Percentiles rank a stretch among this genome's conserved stretches.
Conservation (phyloP, 2,797 vertebrate species). For the Remorina albescens region DNA sequence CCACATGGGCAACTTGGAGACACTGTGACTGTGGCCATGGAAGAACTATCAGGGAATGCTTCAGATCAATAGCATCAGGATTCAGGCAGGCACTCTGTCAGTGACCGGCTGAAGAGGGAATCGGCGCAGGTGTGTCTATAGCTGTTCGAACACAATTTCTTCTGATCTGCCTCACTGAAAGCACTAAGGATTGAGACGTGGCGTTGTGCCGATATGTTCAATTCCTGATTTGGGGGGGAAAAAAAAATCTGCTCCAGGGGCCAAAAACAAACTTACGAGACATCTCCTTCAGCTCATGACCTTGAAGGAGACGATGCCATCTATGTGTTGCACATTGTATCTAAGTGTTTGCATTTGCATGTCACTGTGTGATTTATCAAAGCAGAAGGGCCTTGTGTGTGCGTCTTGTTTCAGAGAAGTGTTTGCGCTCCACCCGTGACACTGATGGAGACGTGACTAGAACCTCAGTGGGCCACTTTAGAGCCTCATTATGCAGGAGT, state of each 20-base stretch:
- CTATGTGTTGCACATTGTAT: conserved; percentile 15
- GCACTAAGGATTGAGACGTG: conserved; percentile 12
- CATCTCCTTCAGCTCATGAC: conserved; percentile 36
- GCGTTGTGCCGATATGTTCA: conserved; percentile 30
- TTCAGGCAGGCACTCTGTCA: conserved; percentile 64
- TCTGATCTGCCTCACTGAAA: conserved; percentile 29
- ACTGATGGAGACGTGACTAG: conserved; percentile 65
- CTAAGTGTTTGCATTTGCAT: conserved; percentile 25
- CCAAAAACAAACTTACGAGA: conserved; percentile 33
- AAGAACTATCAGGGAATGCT: conserved; percentile 64
- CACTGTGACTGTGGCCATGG: conserved; percentile 62
- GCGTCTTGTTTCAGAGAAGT: conserved; percentile 19
- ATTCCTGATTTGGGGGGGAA: conserved; percentile 40
- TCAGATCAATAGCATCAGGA: conserved; percentile 69
- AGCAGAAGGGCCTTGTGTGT: conserved; percentile 14
- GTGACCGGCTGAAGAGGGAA: conserved; percentile 23
- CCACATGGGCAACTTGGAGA: conserved; percentile 50
- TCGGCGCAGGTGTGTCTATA: neutral
- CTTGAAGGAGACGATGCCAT: conserved; percentile 34
- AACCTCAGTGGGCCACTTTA: conserved; percentile 64
- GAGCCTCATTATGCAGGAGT: conserved; percentile 58
- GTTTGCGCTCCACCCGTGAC: conserved; percentile 17
- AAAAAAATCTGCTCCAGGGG: conserved; percentile 14
- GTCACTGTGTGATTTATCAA: conserved; percentile 18
- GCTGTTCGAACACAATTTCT: conserved; percentile 20